Conservation (phyloP, 1,140 invertebrate species). For the Anthonomus grandis region DNA sequence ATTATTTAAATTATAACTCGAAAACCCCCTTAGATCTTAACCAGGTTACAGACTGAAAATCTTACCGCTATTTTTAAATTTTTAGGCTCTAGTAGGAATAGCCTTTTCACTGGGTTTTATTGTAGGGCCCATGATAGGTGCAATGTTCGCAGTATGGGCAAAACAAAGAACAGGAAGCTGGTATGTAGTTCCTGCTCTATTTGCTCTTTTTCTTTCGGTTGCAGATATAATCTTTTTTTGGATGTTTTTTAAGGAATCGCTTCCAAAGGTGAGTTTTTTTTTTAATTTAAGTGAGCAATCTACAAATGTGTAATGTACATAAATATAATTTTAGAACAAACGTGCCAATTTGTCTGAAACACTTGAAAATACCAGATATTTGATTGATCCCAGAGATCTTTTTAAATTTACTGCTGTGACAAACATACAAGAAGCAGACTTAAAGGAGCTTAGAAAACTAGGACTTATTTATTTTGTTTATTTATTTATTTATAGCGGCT, state of each 20-base stretch:
- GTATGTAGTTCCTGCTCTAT: constrained; percentile 80
- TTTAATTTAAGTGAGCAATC: not conserved
- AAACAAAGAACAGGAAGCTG: constrained; percentile 62
- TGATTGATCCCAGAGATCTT: constrained; percentile 57
- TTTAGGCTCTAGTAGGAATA: constrained; percentile 90
- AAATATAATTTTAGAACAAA: constrained; percentile 61
- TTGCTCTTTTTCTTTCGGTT: constrained; percentile 76
- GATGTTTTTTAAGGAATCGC: constrained; percentile 80
- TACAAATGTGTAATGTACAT: no score
- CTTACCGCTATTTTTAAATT: no score
- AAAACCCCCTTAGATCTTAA: not conserved
- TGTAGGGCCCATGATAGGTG: constrained; percentile 92
- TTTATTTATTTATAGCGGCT: constrained; percentile 93
- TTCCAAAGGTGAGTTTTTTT: constrained; percentile 60
- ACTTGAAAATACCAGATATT: constrained; percentile 68
- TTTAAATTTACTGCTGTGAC: constrained; percentile 63
- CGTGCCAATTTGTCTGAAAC: constrained; percentile 59
- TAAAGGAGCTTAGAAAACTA: constrained; percentile 64
- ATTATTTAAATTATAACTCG: not conserved
- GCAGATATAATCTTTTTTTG: constrained; percentile 76
- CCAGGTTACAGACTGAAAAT: no score
- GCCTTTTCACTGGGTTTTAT: constrained; percentile 98
- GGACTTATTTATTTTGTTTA: constrained; percentile 92
- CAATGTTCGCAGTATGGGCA: constrained; percentile 77
- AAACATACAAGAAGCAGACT: constrained; percentile 57